Conservation (phyloP, 2,797 vertebrate species). For the Numenius phaeopus region DNA sequence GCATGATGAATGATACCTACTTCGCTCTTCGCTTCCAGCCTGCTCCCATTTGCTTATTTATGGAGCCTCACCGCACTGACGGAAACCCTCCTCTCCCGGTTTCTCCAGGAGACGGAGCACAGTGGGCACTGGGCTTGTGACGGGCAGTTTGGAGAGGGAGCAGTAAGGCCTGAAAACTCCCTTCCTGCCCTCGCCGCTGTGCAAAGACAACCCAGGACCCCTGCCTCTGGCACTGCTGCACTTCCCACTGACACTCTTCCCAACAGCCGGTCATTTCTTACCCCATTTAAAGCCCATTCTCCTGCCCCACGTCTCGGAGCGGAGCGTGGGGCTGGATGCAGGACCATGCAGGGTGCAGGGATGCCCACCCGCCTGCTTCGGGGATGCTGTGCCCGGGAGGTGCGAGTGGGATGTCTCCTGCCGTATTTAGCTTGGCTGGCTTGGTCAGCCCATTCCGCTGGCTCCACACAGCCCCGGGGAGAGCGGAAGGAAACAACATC, state of each 20-base stretch:
- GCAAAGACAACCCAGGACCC: neutral
- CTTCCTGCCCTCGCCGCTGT: neutral
- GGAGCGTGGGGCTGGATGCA: neutral
- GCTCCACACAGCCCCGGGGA: neutral
- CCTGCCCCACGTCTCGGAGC: fast-evolving
- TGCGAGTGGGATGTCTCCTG: neutral
- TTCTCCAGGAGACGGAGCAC: neutral
- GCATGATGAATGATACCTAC: constrained; percentile 52
- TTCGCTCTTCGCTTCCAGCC: constrained; percentile 17
- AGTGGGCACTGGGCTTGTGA: neutral
- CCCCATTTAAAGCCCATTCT: neutral
- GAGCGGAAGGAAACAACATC: neutral
- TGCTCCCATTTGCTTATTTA: constrained; percentile 41
- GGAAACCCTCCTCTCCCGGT: neutral
- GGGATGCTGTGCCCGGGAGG: neutral
- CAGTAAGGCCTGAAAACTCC: neutral
- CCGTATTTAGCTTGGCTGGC: neutral
- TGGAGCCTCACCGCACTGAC: neutral
- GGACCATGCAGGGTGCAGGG: fast-evolving
- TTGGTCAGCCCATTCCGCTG: neutral
- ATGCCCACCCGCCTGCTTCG: fast-evolving
- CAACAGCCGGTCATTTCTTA: neutral
- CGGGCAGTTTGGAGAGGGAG: neutral
- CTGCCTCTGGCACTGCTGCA: neutral
- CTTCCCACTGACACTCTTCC: neutral